Evolutionary conservation across 1,140 invertebrate genomes (phyloP), one percentile per base, ranked within the genome.

Genomic region (Solen grandis): DNA sequence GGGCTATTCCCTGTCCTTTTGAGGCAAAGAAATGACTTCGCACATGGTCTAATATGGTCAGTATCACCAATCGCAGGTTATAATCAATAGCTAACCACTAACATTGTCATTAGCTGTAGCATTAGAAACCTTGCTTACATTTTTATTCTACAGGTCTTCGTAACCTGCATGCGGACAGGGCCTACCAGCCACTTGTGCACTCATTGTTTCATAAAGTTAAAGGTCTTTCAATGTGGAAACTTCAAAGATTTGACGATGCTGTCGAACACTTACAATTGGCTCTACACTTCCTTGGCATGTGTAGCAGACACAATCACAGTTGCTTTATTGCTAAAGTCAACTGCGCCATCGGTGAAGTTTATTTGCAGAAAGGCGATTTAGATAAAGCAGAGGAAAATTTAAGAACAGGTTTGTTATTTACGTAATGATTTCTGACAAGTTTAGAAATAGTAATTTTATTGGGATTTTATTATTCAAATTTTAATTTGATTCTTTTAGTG

Each of bases 191-290:
- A 5, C n/a, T 80, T 31, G 66, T 80, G 13, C 77, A 80, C 55
- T 55, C 52, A 4, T 25, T 80, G 57, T 80, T 80, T 33, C 77
- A 80, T 19, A 80, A 72, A 41, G 77, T 80, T 19, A 80, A 80
- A 22, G 77, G 77, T 31, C n/a, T 80, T 38, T 36, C 36, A 22
- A 25, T 46, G 16, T 65, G 33, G 59, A 63, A 80, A 50, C 27
- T 36, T 8, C 55, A 5, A 14, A 5, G 31, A 0, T 57, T 59
- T 16, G 22, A 80, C 33, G 14, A 52, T 5, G 46, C 57, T 19
- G 4, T 63, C 1, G 14, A 63, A 0, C 77, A 80, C 25, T 36
- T 80, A 5, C 25, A 65, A 0, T 31, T 80, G 29, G 57, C 75
- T 33, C 50, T 78, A 22, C 35, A 16, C 5, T 78, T 78, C 35